A percentile compares a stretch with the other conserved stretches of the same genome.
phyloP scores from a whole-genome alignment of 2,797 vertebrate species.

The Taeniopygia guttata region DNA sequence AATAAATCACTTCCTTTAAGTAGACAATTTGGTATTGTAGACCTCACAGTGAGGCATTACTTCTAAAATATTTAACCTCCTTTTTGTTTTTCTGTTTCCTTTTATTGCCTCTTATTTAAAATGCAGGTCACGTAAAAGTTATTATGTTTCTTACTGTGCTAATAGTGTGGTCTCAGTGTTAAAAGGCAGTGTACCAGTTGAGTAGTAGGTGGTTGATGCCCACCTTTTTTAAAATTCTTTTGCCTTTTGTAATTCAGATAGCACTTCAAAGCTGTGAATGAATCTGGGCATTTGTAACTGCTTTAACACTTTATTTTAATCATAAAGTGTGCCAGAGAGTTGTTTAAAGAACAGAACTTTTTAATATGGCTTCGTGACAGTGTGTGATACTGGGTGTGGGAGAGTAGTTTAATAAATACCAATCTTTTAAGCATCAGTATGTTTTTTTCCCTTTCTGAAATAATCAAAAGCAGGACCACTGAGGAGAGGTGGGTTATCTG shows the following conservation, averaged over 20 bases:
- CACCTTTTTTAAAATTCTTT: background rate
- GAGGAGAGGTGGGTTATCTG: background rate
- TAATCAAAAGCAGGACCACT: background rate
- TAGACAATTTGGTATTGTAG: background rate
- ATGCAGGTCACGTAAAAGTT: background rate
- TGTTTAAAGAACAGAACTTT: background rate
- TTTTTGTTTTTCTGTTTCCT: background rate
- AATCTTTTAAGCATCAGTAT: background rate
- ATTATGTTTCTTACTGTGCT: background rate
- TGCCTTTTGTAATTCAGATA: background rate
- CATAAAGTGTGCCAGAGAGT: background rate
- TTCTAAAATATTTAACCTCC: background rate
- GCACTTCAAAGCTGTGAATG: background rate
- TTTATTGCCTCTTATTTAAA: background rate
- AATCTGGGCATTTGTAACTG: background rate
- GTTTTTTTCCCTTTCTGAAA: background rate
- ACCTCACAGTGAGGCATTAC: background rate
- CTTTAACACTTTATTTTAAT: background rate
- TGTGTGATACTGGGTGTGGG: background rate
- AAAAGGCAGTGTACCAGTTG: background rate
- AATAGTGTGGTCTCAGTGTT: background rate
- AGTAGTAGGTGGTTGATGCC: background rate
- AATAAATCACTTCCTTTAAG: constrained; percentile 20
- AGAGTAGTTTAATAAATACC: background rate
- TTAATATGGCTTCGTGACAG: background rate